Evolutionary conservation across 2,888 invertebrate genomes (phyloP), one percentile per base, ranked within the genome.

Genomic region (Dione vanillae): DNA sequence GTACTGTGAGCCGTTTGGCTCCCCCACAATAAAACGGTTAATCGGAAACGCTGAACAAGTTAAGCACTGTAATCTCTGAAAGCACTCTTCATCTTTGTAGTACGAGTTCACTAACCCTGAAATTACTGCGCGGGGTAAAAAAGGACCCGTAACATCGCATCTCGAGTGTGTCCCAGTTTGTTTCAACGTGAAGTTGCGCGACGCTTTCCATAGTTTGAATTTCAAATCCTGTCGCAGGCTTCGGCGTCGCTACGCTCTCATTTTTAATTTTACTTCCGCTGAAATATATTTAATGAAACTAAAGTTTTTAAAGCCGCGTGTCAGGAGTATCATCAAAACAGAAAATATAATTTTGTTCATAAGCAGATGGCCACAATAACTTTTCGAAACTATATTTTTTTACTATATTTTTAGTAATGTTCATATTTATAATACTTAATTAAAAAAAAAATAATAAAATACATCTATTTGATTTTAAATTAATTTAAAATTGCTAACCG

Each of bases 31-130:
- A 62, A 59, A 62, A 62, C 68, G 61, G 37, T 68, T 62, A 68
- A 68, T 68, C 68, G 68, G 69, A 74, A 69, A 65, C 70, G 65
- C 72, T 70, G 69, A 64, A 75, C 68, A 70, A 70, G 67, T 65
- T 67, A 72, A 70, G 59, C 54, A 54, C 65, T 70, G 70, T 66
- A 66, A 70, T 70, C 70, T 54, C 47, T 70, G 54, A 62, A 67
- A 67, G 67, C 62, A 51, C 54, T 67, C 61, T 66, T 62, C 43
- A 56, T 69, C 65, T 66, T 59, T 70, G 41, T 40, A 61, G 41
- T 69, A 65, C 59, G 82, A 87, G 86, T 77, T 88, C 85, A 89
- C 83, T 80, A 82, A 82, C 84, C 82, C 82, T 82, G 75, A 72
- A 75, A 75, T 70, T 73, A 76, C 76, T 73, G 75, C 74, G 78